Percentiles rank a stretch among this genome's conserved stretches.
These are phyloP conservation scores for Acholoe squamosa DNA, from an alignment of 2,888 invertebrate species.

Conservation along the genomic window DNA sequence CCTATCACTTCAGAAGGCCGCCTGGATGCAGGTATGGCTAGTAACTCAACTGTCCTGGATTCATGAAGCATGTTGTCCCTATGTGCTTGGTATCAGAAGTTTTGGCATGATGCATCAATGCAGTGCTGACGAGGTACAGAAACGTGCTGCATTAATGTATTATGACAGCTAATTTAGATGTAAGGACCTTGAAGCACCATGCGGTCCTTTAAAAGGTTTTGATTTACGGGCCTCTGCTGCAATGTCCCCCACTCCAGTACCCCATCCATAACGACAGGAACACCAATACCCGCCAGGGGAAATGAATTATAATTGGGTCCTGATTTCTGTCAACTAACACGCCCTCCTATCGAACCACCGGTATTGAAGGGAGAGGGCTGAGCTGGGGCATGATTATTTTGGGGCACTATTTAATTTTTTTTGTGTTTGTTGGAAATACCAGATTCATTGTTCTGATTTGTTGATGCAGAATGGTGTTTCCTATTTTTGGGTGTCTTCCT, in stretches of 20 bases:
- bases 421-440: not conserved
- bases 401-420: not conserved
- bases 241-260: not conserved
- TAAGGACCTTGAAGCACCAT: too few relatives aligned
- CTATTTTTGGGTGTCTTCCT: not conserved
- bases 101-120: too few relatives aligned
- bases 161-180: too few relatives aligned
- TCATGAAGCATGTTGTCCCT: too few relatives aligned
- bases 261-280: not conserved
- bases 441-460: not conserved
- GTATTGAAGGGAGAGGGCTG: not conserved
- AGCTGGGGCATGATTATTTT: not conserved
- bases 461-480: not conserved
- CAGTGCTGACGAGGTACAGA: too few relatives aligned
- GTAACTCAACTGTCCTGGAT: too few relatives aligned
- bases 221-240: too few relatives aligned
- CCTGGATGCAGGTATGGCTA: too few relatives aligned
- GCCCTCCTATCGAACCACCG: not conserved
- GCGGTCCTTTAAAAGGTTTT: too few relatives aligned
- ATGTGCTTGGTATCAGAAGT: too few relatives aligned
- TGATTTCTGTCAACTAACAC: slow-evolving; percentile 38
- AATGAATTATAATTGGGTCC: slow-evolving; percentile 31
- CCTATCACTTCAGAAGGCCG: too few relatives aligned
- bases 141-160: too few relatives aligned
- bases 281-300: not conserved